Evolutionary conservation across 2,888 invertebrate genomes (phyloP).

Genomic region (Callinectes sapidus): DNA sequence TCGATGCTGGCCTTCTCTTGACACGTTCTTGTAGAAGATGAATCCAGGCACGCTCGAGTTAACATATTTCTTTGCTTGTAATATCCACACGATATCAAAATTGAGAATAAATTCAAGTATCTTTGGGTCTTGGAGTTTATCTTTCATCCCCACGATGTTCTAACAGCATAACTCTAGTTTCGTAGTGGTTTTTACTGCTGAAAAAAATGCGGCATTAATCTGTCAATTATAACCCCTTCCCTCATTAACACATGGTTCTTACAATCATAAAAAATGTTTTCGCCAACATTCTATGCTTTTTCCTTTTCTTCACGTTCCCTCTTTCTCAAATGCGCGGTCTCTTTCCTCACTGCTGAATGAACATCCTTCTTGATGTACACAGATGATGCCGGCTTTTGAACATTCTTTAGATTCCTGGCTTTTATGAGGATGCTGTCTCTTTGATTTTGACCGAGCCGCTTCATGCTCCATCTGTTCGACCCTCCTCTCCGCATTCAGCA

Average conservation of each 20-base stretch:
- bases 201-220: too few relatives aligned
- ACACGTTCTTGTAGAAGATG: too few relatives aligned
- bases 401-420: constrained; percentile 10
- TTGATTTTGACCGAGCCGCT: background rate
- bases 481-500: background rate
- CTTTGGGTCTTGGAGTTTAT: too few relatives aligned
- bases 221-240: too few relatives aligned
- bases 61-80: too few relatives aligned
- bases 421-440: too few relatives aligned
- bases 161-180: too few relatives aligned
- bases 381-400: background rate
- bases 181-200: background rate
- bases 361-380: background rate
- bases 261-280: constrained; percentile 23
- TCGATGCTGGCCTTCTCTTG: too few relatives aligned
- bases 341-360: constrained; percentile 27
- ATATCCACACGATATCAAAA: too few relatives aligned
- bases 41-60: too few relatives aligned
- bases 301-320: background rate
- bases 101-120: too few relatives aligned
- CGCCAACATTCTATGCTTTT: background rate
- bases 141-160: too few relatives aligned
- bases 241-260: background rate
- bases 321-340: background rate
- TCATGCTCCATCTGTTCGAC: background rate